Evolutionary conservation across 2,113 vertebrate genomes (phyloP).

Genomic region (Tupaia chinensis): DNA sequence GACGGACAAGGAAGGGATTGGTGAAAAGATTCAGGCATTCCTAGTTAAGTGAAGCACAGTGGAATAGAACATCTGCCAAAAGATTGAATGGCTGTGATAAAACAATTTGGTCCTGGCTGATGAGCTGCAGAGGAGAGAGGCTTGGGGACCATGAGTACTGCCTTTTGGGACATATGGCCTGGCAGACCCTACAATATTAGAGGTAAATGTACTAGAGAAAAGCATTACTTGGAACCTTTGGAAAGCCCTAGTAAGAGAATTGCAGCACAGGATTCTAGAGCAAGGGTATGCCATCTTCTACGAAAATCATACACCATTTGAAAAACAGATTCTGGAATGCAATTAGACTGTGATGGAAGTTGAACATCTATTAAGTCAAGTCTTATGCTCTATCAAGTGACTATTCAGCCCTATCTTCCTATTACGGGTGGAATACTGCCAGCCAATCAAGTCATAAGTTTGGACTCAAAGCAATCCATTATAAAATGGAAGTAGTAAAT

Average conservation of each 20-base stretch:
- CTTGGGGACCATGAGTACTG: too few relatives aligned
- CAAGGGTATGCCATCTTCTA: not conserved
- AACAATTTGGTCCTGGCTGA: too few relatives aligned
- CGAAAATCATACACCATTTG: not conserved
- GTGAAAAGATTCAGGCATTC: too few relatives aligned
- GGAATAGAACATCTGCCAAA: too few relatives aligned
- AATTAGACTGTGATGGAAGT: not conserved
- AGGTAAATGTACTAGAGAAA: not conserved
- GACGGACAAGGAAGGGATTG: too few relatives aligned
- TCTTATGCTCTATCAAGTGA: not conserved
- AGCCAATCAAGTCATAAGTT: not conserved
- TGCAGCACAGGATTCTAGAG: not conserved
- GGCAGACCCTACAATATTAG: not conserved
- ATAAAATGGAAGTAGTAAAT: constrained; percentile 1
- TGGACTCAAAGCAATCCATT: not conserved
- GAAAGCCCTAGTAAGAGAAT: not conserved
- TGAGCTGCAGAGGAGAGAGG: too few relatives aligned
- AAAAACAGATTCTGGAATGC: not conserved
- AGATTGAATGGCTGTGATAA: too few relatives aligned
- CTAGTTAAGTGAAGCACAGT: too few relatives aligned
- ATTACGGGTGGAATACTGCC: not conserved
- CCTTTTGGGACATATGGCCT: not conserved
- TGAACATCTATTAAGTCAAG: not conserved
- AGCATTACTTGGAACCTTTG: not conserved
- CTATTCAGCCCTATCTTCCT: not conserved